Conservation (phyloP, 2,797 vertebrate genomes). For the Ctenochaetus hawaiiensis region DNA sequence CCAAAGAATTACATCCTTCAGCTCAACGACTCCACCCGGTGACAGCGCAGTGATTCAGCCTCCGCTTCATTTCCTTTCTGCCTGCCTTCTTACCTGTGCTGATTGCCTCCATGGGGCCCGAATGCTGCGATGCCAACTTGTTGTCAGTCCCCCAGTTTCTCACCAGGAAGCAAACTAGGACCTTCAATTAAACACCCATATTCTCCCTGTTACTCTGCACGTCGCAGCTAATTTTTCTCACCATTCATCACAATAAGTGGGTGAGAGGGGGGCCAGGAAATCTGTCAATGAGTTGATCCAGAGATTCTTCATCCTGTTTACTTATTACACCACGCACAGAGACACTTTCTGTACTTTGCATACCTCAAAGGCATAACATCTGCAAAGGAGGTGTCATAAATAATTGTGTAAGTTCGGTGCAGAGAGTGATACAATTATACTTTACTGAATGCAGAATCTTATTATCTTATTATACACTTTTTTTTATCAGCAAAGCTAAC, state of each 20-base stretch:
- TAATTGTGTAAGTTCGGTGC: neutral
- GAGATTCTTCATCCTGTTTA: slow-evolving; percentile 6
- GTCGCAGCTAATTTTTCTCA: slow-evolving; percentile 18
- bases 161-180: slow-evolving; percentile 24
- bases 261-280: neutral
- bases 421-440: slow-evolving; percentile 2
- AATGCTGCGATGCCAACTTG: slow-evolving; percentile 37
- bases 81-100: slow-evolving; percentile 38
- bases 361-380: neutral
- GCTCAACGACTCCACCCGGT: slow-evolving; percentile 38
- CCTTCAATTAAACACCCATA: slow-evolving; percentile 47
- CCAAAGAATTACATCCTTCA: slow-evolving; percentile 46
- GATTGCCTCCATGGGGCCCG: slow-evolving; percentile 37
- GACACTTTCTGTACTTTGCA: neutral
- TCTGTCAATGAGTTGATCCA: neutral
- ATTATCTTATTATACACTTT: slow-evolving; percentile 10
- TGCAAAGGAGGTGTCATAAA: neutral
- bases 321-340: neutral
- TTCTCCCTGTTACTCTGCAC: slow-evolving; percentile 21
- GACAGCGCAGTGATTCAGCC: slow-evolving; percentile 38
- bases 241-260: slow-evolving; percentile 41
- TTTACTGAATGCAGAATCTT: neutral
- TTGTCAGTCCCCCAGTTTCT: slow-evolving; percentile 41
- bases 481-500: slow-evolving; percentile 9
- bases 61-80: slow-evolving; percentile 7